phyloP scores from a whole-genome alignment of 2,888 invertebrate species.

The Eurytoma californica region DNA sequence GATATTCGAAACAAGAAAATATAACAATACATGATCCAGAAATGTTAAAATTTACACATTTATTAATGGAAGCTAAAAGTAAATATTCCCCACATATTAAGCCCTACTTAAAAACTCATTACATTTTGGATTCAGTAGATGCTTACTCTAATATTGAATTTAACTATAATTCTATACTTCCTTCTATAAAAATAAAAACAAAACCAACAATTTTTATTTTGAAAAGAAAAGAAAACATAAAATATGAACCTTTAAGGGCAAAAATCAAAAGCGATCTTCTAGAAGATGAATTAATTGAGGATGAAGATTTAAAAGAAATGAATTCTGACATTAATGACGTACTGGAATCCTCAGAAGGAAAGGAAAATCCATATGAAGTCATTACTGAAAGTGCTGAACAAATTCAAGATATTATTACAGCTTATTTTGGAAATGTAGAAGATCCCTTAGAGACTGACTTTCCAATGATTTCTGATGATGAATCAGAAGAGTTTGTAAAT shows the following conservation, averaged over 20 bases:
- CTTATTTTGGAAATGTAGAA: constrained; percentile 28
- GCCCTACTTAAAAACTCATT: constrained; percentile 83
- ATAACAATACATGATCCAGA: constrained; percentile 80
- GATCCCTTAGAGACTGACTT: constrained; percentile 28
- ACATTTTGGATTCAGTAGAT: constrained; percentile 85
- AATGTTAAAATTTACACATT: constrained; percentile 84
- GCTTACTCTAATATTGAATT: constrained; percentile 89
- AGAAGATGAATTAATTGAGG: constrained; percentile 17
- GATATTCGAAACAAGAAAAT: constrained; percentile 89
- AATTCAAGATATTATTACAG: constrained; percentile 49
- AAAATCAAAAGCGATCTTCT: constrained; percentile 16
- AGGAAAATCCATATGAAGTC: constrained; percentile 61
- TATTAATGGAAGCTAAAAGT: constrained; percentile 88
- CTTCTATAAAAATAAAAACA: constrained; percentile 88
- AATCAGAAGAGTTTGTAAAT: constrained; percentile 37
- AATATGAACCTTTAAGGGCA: constrained; percentile 70
- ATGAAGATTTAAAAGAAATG: background rate
- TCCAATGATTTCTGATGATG: constrained; percentile 26
- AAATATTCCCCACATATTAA: constrained; percentile 86
- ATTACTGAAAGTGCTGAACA: constrained; percentile 59
- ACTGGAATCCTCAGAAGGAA: constrained; percentile 62
- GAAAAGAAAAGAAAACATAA: constrained; percentile 80
- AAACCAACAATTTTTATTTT: constrained; percentile 89
- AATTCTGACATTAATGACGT: constrained; percentile 23
- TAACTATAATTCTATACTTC: constrained; percentile 83